Percentiles rank a stretch among this genome's conserved stretches.
These are phyloP conservation scores for Zaprionus capensis DNA, from an alignment of 1,140 invertebrate genomes.

Conservation along the genomic window DNA sequence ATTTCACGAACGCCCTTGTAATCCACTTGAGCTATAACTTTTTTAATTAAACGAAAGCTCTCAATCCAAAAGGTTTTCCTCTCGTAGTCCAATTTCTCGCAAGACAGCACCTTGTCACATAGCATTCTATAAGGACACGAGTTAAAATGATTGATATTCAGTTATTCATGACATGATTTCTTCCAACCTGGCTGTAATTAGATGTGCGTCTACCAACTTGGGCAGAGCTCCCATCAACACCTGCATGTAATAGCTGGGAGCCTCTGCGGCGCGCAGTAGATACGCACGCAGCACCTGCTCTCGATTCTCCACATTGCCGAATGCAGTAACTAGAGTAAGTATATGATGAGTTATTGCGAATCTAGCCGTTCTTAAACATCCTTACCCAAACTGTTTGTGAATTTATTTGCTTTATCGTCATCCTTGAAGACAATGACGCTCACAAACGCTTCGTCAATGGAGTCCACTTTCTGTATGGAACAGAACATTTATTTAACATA, in stretches of 20 bases:
- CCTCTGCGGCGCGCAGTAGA: constrained; percentile 88
- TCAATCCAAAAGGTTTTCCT: constrained; percentile 94
- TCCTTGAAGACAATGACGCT: constrained; percentile 92
- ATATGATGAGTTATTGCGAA: neutral
- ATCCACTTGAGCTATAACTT: constrained; percentile 95
- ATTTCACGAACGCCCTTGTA: constrained; percentile 97
- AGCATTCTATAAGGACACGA: constrained; percentile 87
- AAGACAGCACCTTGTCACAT: constrained; percentile 92
- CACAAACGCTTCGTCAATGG: constrained; percentile 94
- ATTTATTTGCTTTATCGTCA: constrained; percentile 87
- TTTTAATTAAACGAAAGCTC: constrained; percentile 93
- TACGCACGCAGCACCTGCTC: constrained; percentile 90
- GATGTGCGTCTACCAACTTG: constrained; percentile 88
- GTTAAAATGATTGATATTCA: constrained; percentile 9
- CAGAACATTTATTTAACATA: neutral
- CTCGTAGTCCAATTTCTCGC: constrained; percentile 91
- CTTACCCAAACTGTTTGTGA: constrained; percentile 86
- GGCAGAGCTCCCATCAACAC: constrained; percentile 90
- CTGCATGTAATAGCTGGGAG: constrained; percentile 89
- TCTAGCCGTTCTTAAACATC: neutral
- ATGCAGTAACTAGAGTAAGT: constrained; percentile 83
- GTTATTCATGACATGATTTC: neutral
- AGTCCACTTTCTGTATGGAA: constrained; percentile 88
- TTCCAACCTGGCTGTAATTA: constrained; percentile 75
- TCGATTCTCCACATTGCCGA: constrained; percentile 88